A percentile compares a stretch with the other conserved stretches of the same genome.
phyloP scores from a whole-genome alignment of 1,140 invertebrate genomes.

The Bombus turneri region DNA sequence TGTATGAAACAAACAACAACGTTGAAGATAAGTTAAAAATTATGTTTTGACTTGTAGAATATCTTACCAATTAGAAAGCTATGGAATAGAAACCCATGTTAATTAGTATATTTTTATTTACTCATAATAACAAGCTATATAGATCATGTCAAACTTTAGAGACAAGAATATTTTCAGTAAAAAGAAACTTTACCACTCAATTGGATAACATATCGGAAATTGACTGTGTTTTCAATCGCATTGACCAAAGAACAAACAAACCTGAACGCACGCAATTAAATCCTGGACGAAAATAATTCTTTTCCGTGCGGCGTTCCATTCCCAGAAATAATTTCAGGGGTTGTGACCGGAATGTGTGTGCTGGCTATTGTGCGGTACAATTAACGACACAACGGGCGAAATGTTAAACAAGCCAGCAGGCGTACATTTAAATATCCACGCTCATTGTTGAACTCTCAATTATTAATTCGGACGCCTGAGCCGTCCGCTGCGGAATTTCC shows the following conservation, averaged over 20 bases:
- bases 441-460: slow-evolving; percentile 1
- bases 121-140: too few species aligned
- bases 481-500: neutral
- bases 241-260: neutral
- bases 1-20: too few species aligned
- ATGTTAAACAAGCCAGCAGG: neutral
- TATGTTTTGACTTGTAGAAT: too few species aligned
- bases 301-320: neutral
- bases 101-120: too few species aligned
- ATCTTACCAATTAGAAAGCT: too few species aligned
- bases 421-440: slow-evolving; percentile 7
- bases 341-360: neutral
- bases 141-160: too few species aligned
- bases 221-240: neutral
- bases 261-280: neutral
- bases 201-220: too few species aligned
- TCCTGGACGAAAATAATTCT: neutral
- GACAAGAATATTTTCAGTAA: too few species aligned
- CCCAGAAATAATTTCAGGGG: slow-evolving; percentile 1
- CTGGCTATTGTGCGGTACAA: neutral
- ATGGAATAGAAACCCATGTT: too few species aligned
- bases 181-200: too few species aligned
- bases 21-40: too few species aligned
- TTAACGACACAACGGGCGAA: neutral
- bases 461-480: neutral